Evolutionary conservation across 64 coral and sea anemone genomes (phyloP), one percentile per base, ranked within the genome.

Genomic region (Pachyseris speciosa): DNA sequence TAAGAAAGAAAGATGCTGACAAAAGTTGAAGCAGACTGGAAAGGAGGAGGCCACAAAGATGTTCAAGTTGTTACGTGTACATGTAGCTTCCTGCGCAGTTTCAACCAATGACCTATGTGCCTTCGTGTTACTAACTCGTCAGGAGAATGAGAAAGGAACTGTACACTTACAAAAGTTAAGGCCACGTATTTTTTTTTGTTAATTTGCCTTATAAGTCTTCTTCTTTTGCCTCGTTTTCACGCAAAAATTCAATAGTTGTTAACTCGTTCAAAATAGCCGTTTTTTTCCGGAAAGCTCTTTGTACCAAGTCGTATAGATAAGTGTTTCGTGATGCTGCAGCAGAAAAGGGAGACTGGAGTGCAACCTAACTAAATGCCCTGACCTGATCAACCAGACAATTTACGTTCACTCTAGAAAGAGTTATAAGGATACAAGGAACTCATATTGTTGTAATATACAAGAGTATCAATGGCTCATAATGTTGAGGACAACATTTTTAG

Each of bases 41-140:
- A 47, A 95, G 70, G 39, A 95, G 10, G 19, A 66, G 33, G 66
- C 80, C 87, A 86, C 57, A 28, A n/a, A 49, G 37, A 17, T 94
- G 92, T 66, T 52, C 68, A 32, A 63, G n/a, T 11, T 55, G 51
- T 55, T 55, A 16, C 16, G 51, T 55, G 7, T 55, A 55, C 51
- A 55, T 55, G 51, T 55, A 55, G 10, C 51, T 55, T 17, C n/a
- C n/a, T n/a, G n/a, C 16, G 51, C 51, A 55, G 51, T 55, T 55
- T 55, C 7, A 1, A 17, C 51, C 51, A 17, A 55, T 55, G 51
- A 55, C 51, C 16, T 17, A 17, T n/a, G n/a, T n/a, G n/a, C n/a
- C n/a, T n/a, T 55, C 7, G 2, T 55, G 51, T 55, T 55, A 55
- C 16, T 55, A 55, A 55, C 51, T 7, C 2, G 51, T 55, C 51